Evolutionary conservation across 1,140 invertebrate genomes (phyloP).

Genomic region (Drepana arcuata): DNA sequence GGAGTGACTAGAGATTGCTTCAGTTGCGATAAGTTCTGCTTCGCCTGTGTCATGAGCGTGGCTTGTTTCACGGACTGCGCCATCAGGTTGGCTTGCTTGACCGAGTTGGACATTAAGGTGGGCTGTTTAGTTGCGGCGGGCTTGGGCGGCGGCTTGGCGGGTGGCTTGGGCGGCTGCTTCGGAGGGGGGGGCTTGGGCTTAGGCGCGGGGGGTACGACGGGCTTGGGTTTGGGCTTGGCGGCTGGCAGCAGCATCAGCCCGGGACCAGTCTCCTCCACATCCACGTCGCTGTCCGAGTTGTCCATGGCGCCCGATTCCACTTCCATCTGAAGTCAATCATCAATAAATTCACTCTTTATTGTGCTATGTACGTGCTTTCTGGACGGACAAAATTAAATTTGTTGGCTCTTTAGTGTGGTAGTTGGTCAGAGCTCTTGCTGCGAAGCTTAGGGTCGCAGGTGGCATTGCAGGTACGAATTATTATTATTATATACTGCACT

Average conservation of each 20-base stretch:
- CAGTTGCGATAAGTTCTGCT: constrained; percentile 6
- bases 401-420: too few relatives aligned
- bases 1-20: not conserved
- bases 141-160: constrained; percentile 16
- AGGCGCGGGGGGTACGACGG: constrained; percentile 2
- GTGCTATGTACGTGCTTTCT: too few relatives aligned
- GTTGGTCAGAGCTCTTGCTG: too few relatives aligned
- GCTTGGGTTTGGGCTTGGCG: constrained; percentile 23
- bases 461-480: too few relatives aligned
- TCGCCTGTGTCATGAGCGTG: constrained; percentile 22
- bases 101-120: constrained; percentile 21
- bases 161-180: constrained; percentile 19
- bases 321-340: constrained; percentile 47
- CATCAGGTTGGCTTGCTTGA: constrained; percentile 30
- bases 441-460: too few relatives aligned
- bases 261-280: constrained; percentile 47
- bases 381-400: too few relatives aligned
- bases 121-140: constrained; percentile 17
- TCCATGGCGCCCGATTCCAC: constrained; percentile 35
- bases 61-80: constrained; percentile 28
- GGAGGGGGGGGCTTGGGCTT: constrained; percentile 19
- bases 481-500: too few relatives aligned
- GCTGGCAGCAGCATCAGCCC: constrained; percentile 54
- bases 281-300: constrained; percentile 56
- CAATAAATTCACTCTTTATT: too few relatives aligned